phyloP scores from a whole-genome alignment of 2,888 invertebrate species.

The Andrena minutula region DNA sequence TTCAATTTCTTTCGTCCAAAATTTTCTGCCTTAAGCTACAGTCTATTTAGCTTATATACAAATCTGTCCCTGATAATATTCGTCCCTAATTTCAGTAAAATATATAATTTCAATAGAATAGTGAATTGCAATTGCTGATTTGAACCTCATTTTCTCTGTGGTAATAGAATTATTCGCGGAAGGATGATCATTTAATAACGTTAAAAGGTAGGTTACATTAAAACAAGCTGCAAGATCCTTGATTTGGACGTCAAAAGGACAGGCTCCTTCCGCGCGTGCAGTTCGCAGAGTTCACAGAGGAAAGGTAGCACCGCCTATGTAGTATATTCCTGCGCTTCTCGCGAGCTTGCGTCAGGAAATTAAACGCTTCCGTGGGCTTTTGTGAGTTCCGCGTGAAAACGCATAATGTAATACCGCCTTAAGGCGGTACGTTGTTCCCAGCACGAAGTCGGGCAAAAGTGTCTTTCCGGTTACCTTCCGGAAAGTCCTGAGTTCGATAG shows the following conservation, averaged over 20 bases:
- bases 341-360: slow-evolving; percentile 53
- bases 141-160: no score
- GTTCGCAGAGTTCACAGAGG: slow-evolving; percentile 11
- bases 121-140: no score
- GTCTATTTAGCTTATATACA: no score
- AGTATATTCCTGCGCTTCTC: slow-evolving; percentile 33
- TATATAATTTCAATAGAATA: no score
- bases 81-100: no score
- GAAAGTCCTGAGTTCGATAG: slow-evolving; percentile 25
- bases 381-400: slow-evolving; percentile 72
- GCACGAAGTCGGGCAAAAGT: slow-evolving; percentile 42
- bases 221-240: background rate
- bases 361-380: slow-evolving; percentile 70
- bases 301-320: background rate
- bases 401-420: slow-evolving; percentile 62
- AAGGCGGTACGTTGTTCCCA: slow-evolving; percentile 46
- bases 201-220: no score
- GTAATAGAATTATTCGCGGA: no score
- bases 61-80: no score
- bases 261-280: background rate
- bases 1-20: no score
- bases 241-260: background rate
- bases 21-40: no score
- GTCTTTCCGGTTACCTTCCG: slow-evolving; percentile 9
- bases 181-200: no score